Evolutionary conservation across 2,113 vertebrate species (phyloP), one percentile per base, ranked within the genome.

Genomic region (Chiloscyllium plagiosum): DNA sequence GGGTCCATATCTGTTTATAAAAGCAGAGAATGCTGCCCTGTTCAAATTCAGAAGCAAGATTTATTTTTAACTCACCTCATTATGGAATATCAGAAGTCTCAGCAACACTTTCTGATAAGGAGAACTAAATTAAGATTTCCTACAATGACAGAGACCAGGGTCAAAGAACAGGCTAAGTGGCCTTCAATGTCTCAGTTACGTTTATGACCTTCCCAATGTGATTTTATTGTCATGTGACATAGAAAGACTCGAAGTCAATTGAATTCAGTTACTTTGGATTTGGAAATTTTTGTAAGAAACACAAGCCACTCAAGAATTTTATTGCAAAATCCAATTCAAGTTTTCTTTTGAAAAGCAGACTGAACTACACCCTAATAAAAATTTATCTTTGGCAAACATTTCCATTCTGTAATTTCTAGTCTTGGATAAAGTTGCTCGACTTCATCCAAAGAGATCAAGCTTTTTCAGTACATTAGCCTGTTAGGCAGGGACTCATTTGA

Each of bases 1-100:
- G 86, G 86, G 26, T 61, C 86, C 86, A 89, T 89, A 89, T 89
- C 86, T 89, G 86, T 50, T 89, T 89, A 89, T 26, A 89, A 89
- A 89, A 89, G 86, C 86, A 61, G 86, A 89, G 52, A 89, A 61
- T 89, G 86, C 56, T 89, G 86, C 86, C 52, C 56, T 89, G 50
- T 89, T 89, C 86, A 61, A 56, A 89, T 61, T 89, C 86, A 89
- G 52, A 89, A 89, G 52, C 86, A 89, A 89, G 86, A 89, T 89
- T 61, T 89, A 61, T 61, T 89, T 89, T 89, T 61, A 33, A 89
- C 52, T 89, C 86, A 10, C 85, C 52, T 89, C 86, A 61, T 89
- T 86, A 86, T 22, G 56, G 50, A 89, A 56, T 61, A 50, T 61
- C 50, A 61, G 52, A 89, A 61, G 24, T 33, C 86, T 89, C 1